Conservation (phyloP, 2,797 vertebrate species). For the Leuciscus waleckii region DNA sequence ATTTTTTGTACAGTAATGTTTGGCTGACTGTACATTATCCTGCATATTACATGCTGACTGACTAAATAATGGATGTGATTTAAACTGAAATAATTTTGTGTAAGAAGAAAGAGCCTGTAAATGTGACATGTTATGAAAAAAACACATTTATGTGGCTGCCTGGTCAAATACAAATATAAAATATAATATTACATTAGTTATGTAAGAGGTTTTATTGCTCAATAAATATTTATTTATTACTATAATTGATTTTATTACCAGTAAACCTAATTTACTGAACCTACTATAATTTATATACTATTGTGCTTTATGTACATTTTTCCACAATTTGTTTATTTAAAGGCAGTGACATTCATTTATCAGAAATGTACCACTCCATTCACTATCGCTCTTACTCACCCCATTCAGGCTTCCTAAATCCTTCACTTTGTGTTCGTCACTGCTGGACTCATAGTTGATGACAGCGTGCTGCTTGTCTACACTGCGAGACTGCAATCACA, state of each 20-base stretch:
- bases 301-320: neutral
- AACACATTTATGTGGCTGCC: neutral
- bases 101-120: neutral
- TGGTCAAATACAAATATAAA: no score
- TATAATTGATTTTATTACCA: neutral
- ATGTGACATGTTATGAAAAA: neutral
- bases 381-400: conserved; percentile 79
- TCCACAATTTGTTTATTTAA: neutral
- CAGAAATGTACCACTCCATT: neutral
- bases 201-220: neutral
- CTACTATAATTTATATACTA: neutral
- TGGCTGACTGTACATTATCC: neutral
- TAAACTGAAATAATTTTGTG: neutral
- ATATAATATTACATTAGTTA: neutral
- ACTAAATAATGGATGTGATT: neutral
- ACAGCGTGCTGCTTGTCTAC: conserved; percentile 99
- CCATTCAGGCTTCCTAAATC: conserved; percentile 98
- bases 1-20: neutral
- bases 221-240: neutral
- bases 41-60: neutral
- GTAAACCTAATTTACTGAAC: neutral
- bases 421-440: conserved; percentile 95
- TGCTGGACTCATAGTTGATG: conserved; percentile 91
- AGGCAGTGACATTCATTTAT: neutral
- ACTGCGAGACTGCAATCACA: conserved; percentile 84